Conservation (phyloP, 2,888 invertebrate species). For the Nephrotoma appendiculata region DNA sequence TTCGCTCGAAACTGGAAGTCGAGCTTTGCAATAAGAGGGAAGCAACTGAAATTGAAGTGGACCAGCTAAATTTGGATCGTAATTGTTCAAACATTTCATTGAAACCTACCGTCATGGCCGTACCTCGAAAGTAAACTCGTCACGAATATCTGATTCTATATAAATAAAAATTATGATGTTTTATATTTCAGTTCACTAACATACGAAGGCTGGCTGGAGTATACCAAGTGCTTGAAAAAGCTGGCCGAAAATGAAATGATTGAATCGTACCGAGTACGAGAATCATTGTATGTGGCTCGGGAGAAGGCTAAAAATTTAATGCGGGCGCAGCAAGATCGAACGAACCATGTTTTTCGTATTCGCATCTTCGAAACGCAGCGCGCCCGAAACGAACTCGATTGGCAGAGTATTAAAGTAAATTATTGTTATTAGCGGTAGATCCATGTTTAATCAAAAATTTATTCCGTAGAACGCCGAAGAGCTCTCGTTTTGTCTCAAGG, state of each 20-base stretch:
- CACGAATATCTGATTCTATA: not conserved
- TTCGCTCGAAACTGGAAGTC: not conserved
- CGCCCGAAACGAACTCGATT: constrained; percentile 59
- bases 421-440: not conserved
- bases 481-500: constrained; percentile 51
- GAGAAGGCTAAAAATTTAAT: constrained; percentile 56
- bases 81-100: not conserved
- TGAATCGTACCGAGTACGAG: not conserved
- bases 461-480: constrained; percentile 43
- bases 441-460: not conserved
- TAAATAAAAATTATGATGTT: not conserved
- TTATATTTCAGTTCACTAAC: not conserved
- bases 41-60: not conserved
- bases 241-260: not conserved
- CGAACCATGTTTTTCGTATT: constrained; percentile 59
- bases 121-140: not conserved
- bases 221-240: not conserved
- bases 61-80: not conserved
- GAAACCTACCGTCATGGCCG: not conserved
- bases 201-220: not conserved
- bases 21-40: not conserved
- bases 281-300: not conserved
- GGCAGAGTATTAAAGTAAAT: constrained; percentile 57
- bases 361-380: constrained; percentile 61
- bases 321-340: constrained; percentile 51